Evolutionary conservation across 2,113 vertebrate genomes (phyloP).

Genomic region (Plecturocebus donacophilus): DNA sequence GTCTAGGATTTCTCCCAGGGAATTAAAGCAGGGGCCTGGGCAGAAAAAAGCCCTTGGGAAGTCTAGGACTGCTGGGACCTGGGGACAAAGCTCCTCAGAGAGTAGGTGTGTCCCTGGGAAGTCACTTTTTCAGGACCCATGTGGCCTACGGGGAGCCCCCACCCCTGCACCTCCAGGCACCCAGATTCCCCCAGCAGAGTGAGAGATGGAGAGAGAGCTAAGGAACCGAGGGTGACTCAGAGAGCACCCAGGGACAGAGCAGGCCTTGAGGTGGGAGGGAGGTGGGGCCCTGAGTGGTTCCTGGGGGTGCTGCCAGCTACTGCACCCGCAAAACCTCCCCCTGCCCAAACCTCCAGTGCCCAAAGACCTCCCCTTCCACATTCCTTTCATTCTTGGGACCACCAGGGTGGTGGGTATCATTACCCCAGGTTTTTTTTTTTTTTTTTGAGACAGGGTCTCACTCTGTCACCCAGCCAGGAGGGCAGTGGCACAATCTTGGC

Average conservation of each 20-base stretch:
- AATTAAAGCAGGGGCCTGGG: not conserved
- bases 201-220: not conserved
- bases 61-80: not conserved
- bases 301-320: not conserved
- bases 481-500: too few relatives aligned
- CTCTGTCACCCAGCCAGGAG: too few relatives aligned
- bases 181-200: not conserved
- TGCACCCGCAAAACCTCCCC: not conserved
- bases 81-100: not conserved
- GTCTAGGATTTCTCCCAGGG: not conserved
- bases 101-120: not conserved
- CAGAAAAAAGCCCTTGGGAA: not conserved
- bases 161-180: not conserved
- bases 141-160: not conserved
- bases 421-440: not conserved
- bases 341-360: not conserved
- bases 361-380: not conserved
- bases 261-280: not conserved
- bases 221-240: not conserved
- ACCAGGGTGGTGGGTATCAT: not conserved
- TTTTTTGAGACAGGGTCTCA: too few relatives aligned
- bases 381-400: not conserved
- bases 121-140: not conserved
- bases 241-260: not conserved
- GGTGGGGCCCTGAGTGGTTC: not conserved